Evolutionary conservation across 2,888 invertebrate species (phyloP).

Genomic region (Coremacera marginata): DNA sequence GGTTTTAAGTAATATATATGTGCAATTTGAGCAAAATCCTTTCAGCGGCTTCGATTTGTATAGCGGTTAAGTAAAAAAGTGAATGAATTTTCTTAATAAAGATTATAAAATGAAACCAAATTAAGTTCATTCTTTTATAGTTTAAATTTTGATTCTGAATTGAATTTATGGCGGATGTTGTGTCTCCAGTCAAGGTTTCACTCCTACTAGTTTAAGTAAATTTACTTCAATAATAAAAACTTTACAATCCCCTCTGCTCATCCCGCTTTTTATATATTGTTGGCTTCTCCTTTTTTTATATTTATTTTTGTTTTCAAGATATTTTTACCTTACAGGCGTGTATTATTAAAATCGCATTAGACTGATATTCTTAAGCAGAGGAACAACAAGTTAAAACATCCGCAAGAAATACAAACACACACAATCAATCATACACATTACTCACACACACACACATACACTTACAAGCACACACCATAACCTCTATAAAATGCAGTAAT

Average conservation of each 20-base stretch:
- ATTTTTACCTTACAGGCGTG: constrained; percentile 60
- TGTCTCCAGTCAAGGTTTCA: not conserved
- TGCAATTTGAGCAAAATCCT: too few relatives aligned
- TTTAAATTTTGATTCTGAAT: not conserved
- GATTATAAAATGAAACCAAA: too few relatives aligned
- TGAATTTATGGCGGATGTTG: not conserved
- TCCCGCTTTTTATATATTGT: not conserved
- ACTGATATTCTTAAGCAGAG: constrained; percentile 50
- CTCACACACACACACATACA: not conserved
- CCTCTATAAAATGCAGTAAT: not conserved
- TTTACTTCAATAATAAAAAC: not conserved
- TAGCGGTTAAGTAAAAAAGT: too few relatives aligned
- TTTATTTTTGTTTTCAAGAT: not conserved
- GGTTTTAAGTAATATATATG: too few relatives aligned
- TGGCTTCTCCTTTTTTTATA: not conserved
- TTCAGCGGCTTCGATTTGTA: too few relatives aligned
- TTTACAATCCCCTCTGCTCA: not conserved
- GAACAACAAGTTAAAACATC: constrained; percentile 19
- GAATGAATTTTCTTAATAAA: too few relatives aligned
- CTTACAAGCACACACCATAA: not conserved
- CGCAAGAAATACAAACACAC: constrained; percentile 7
- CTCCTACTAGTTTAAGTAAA: constrained; percentile 9
- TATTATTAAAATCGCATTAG: constrained; percentile 70
- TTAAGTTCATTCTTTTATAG: too few relatives aligned
- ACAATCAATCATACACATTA: not conserved